Base-by-base conservation (phyloP, 2,797 vertebrate genomes). In the Phaenicophaeus curvirostris region DNA sequence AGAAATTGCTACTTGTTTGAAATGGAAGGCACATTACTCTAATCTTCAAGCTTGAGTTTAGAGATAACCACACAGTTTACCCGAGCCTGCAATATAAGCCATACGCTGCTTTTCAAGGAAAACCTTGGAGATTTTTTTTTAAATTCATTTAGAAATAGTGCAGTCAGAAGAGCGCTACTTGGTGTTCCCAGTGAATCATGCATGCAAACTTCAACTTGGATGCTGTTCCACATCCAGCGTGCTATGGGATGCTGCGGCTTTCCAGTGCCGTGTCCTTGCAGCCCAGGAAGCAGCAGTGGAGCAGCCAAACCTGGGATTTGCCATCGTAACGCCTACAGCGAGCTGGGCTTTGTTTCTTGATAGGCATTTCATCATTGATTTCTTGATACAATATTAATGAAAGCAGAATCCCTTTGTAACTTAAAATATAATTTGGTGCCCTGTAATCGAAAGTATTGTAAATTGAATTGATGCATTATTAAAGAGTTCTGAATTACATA, bases 361-460 rank as follows among this genome's bases (percentile, higher is more conserved):
- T 14, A 44, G 77, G 59, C 90, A 27, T 92, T 95, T 91, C 85
- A 58, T 90, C 68, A 83, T 84, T 71, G 89, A 94, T 93, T 90
- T 77, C 77, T 24, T 44, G 51, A 33, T 94, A 30, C 66, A 69
- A 13, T 69, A 69, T 87, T 78, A 12, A 95, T 78, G 90, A 92
- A 39, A 73, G 63, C 51, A 67, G 77, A 68, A 59, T 81, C 37
- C 81, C 76, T 72, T 73, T 58, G 57, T 31, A 74, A 67, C 50
- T 55, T 44, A 31, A 85, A 93, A 24, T 21, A 51, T 33, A 33
- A 24, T 33, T 75, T 33, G 54, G 31, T 62, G 75, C 44, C 41
- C 71, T 2, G 2, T 31, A 41, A 7, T 23, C 58, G 11, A 2
- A 82, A 69, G 77, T 11, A n/a, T 28, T 30, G 23, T 25, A 63